phyloP scores from a whole-genome alignment of 2,888 invertebrate genomes.

The Hartigia nigra region DNA sequence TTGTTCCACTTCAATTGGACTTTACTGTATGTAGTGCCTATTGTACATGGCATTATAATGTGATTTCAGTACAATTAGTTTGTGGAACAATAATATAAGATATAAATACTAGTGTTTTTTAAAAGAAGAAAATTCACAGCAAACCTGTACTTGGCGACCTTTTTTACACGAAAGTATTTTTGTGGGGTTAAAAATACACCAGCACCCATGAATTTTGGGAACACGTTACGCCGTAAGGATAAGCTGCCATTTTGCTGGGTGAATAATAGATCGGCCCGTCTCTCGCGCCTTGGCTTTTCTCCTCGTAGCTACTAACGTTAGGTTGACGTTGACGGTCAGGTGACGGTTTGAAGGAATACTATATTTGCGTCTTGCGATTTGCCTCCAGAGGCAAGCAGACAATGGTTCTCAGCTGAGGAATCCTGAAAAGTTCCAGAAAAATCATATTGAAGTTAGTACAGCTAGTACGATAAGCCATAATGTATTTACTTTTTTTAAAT shows the following conservation, averaged over 20 bases:
- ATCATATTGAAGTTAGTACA: not conserved
- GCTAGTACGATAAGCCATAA: not conserved
- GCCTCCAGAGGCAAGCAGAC: not conserved
- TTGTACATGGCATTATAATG: too few relatives aligned
- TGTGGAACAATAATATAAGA: too few relatives aligned
- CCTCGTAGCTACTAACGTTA: not conserved
- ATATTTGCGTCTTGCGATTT: slow-evolving; percentile 1
- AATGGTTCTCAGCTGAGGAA: not conserved
- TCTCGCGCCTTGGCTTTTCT: not conserved
- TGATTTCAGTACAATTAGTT: too few relatives aligned
- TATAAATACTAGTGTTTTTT: too few relatives aligned
- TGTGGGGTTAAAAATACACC: slow-evolving; percentile 35
- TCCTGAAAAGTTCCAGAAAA: not conserved
- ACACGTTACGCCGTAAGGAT: slow-evolving; percentile 24
- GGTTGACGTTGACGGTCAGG: slow-evolving; percentile 12
- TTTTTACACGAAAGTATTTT: too few relatives aligned
- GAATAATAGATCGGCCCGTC: slow-evolving; percentile 27
- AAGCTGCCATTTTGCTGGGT: slow-evolving; percentile 31
- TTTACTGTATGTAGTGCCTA: too few relatives aligned
- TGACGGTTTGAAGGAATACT: slow-evolving; percentile 8
- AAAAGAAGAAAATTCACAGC: too few relatives aligned
- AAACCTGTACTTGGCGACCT: too few relatives aligned
- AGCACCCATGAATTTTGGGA: slow-evolving; percentile 32
- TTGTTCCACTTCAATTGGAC: too few relatives aligned
- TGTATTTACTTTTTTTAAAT: not conserved